A percentile compares a stretch with the other conserved stretches of the same genome.
These are phyloP conservation scores for Leptinotarsa peninsularis DNA, from an alignment of 2,888 invertebrate genomes.

Conservation along the genomic window DNA sequence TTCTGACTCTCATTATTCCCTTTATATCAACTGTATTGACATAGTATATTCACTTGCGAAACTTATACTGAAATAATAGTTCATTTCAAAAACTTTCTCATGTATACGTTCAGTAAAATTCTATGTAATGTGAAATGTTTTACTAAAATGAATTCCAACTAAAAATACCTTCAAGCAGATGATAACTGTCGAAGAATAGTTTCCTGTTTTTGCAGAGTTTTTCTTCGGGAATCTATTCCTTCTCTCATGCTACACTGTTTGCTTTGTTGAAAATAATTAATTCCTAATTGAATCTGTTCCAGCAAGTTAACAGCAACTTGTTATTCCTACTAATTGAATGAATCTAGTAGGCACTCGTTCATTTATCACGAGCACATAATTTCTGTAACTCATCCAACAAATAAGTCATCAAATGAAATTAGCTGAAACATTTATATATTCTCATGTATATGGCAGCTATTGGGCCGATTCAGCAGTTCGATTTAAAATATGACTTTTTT, in stretches of 20 bases:
- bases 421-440: constrained; percentile 41
- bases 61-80: no score
- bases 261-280: constrained; percentile 13
- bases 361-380: constrained; percentile 26
- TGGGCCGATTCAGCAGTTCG: constrained; percentile 51
- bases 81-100: no score
- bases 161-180: not conserved
- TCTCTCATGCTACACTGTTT: not conserved
- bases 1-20: no score
- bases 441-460: constrained; percentile 42
- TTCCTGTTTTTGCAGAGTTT: not conserved
- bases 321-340: constrained; percentile 21
- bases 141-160: no score
- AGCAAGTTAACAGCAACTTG: constrained; percentile 17
- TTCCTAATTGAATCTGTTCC: constrained; percentile 15
- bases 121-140: no score
- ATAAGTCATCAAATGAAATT: constrained; percentile 39
- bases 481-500: constrained; percentile 55
- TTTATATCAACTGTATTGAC: no score
- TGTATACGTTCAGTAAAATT: no score
- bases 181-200: not conserved
- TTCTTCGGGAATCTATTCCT: constrained; percentile 11
- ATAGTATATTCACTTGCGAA: no score
- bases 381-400: constrained; percentile 37
- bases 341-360: constrained; percentile 19